Base-by-base conservation (phyloP, 2,113 vertebrate species). In the Nothoprocta pentlandii region DNA sequence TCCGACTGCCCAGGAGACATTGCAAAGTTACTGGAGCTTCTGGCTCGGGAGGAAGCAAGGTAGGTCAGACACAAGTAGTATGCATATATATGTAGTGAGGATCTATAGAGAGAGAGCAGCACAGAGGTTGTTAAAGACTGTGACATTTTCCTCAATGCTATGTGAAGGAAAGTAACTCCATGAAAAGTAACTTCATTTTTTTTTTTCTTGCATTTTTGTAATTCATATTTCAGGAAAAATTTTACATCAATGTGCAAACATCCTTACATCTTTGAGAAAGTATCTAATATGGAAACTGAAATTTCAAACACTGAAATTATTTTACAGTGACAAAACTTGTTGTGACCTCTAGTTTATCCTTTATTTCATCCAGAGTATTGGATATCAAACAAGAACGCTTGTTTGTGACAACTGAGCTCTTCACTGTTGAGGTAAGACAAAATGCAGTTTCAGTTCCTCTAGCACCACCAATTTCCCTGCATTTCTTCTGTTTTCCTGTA, bases 1-100 rank as follows among this genome's bases (percentile, higher is more conserved):
- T 95, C 97, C 5, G 98, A 99, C 80, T 97, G 97, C 91, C 98
- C 98, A 5, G 98, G 98, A 87, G 98, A 99, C 75, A 93, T 99
- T 97, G 97, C 98, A 71, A 99, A 98, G 90, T 98, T 99, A 19
- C 96, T 99, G 94, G 98, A 99, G 61, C 58, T 98, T 64, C 97
- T 99, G 94, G 98, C 98, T 93, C 97, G 98, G 75, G 98, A 99
- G 85, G 98, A 99, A 47, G 97, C 98, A 92, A 98, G 98, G 99
- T 99, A 97, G 93, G 54, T 93, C 44, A 83, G 16, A 47, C 16
- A 69, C 23, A 49, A 23, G 6, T 12, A 61, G 16, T 12, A 75
- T 7, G 62, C 32, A 84, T 87, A 81, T 41, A 64, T 1, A 62
- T 22, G 5, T 13, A 61, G 19, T 14, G 71, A 10, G 58, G 32